These are phyloP conservation scores for Aulostomus chinensis DNA, from an alignment of 2,797 vertebrate genomes.

Conservation along the genomic window DNA sequence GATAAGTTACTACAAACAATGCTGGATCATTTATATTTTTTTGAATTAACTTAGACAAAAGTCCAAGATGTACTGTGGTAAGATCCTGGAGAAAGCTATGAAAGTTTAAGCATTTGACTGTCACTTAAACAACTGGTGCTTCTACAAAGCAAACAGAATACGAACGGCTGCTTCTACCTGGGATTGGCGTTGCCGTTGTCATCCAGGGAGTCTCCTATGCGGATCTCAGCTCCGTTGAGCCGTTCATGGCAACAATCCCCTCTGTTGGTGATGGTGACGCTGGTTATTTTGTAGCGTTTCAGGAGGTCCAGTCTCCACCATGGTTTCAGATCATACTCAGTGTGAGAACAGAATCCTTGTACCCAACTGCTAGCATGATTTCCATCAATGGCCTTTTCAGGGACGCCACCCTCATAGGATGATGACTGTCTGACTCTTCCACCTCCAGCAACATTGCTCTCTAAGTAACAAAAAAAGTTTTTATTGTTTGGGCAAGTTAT, in stretches of 20 bases:
- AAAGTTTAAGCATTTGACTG: too few species aligned
- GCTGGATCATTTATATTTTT: too few species aligned
- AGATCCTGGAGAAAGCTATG: too few species aligned
- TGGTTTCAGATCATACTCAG: neutral
- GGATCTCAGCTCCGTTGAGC: slow-evolving; percentile 17
- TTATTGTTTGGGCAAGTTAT: too few species aligned
- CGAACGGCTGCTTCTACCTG: neutral
- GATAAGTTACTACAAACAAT: too few species aligned
- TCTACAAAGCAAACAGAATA: too few species aligned
- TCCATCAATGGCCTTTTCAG: slow-evolving; percentile 20
- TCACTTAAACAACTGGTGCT: too few species aligned
- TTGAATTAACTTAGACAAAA: too few species aligned
- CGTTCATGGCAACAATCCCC: neutral
- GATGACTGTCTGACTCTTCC: neutral
- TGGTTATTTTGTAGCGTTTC: neutral
- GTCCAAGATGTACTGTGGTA: too few species aligned
- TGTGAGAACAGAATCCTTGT: slow-evolving; percentile 24
- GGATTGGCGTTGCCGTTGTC: slow-evolving; percentile 17
- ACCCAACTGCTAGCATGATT: slow-evolving; percentile 29
- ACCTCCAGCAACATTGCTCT: neutral
- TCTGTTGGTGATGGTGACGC: slow-evolving; percentile 28
- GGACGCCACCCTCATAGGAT: neutral
- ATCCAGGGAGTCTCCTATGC: slow-evolving; percentile 8
- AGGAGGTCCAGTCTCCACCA: slow-evolving; percentile 36
- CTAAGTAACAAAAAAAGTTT: too few species aligned